Evolutionary conservation across 2,113 vertebrate species (phyloP), one percentile per base, ranked within the genome.

Genomic region (Columbina picui): DNA sequence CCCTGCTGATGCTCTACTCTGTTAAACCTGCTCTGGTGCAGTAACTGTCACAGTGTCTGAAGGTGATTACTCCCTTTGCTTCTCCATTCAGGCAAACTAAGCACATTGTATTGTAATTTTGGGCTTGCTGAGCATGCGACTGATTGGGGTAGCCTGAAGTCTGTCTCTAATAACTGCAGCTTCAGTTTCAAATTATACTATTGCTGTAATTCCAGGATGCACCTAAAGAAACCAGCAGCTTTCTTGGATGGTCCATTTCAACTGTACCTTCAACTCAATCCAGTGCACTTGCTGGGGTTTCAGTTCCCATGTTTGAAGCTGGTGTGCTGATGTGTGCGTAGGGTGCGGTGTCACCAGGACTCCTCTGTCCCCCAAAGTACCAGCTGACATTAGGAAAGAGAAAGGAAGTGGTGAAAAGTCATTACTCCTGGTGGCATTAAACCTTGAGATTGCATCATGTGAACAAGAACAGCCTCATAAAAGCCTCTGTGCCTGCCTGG

Each of bases 251-350:
- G 27, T 47, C 32, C 52, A 21, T 52, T 88, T 87, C 76, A 67
- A 61, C 36, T 57, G 34, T 17, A 32, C 36, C 30, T 76, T 76
- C 59, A 73, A 5, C 50, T 41, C 43, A 56, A 43, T 23, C 25
- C 47, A 43, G 52, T 0, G 0, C 26, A 19, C 26, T 67, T 38
- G 39, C 26, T 6, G 7, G 21, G 6, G 2, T 13, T 82, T 53
- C 87, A 76, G 17, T 7, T 93, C 53, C 34, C 23, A 6, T 55
- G 30, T 49, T 6, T 57, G 68, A 83, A 80, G 76, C 15, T 7
- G 38, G 14, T 59, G 1, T 41, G 55, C 19, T 65, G 71, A 56
- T 0, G 0, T 0, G 0, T 7, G 18, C 2, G 0, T 20, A 71
- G 69, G 18, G 27, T 53, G 17, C 36, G 29, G 52, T 7, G 2